Percentiles rank a stretch among this genome's conserved stretches.
phyloP scores from a whole-genome alignment of 2,888 invertebrate species.

The Calameuta idolon region DNA sequence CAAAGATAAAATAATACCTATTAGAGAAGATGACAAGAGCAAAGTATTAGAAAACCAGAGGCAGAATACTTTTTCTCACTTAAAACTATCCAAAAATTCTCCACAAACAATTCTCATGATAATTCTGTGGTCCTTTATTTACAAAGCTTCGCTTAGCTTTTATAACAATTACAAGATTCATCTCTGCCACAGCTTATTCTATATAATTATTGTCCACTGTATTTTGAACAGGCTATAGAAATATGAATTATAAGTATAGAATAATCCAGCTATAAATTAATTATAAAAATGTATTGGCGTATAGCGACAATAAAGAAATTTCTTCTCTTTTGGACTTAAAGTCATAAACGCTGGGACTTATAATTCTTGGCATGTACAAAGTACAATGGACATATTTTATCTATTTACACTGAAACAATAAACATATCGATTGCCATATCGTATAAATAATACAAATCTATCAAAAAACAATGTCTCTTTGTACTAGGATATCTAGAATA shows the following conservation, averaged over 20 bases:
- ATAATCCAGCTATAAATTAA: neutral
- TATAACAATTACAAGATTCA: conserved; percentile 34
- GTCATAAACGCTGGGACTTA: neutral
- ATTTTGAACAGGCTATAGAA: conserved; percentile 19
- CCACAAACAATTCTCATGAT: neutral
- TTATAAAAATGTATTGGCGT: neutral
- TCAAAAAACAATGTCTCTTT: conserved; percentile 51
- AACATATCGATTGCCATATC: conserved; percentile 39
- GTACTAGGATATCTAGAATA: conserved; percentile 49
- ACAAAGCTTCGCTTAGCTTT: conserved; percentile 29
- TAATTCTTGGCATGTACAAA: conserved; percentile 22
- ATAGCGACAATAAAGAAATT: neutral
- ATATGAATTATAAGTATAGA: neutral
- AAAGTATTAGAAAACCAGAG: neutral
- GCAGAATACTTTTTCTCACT: too few relatives aligned
- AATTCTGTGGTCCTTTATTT: conserved; percentile 33
- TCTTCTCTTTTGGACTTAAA: neutral
- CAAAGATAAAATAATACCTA: neutral
- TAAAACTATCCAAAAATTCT: too few relatives aligned
- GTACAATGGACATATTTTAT: conserved; percentile 16
- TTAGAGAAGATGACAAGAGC: neutral
- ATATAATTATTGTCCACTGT: conserved; percentile 23
- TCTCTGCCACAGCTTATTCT: conserved; percentile 18
- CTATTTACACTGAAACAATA: conserved; percentile 38
- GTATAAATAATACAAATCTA: conserved; percentile 52